phyloP scores from a whole-genome alignment of 1,140 invertebrate genomes.

The Lutraria rhynchaena region DNA sequence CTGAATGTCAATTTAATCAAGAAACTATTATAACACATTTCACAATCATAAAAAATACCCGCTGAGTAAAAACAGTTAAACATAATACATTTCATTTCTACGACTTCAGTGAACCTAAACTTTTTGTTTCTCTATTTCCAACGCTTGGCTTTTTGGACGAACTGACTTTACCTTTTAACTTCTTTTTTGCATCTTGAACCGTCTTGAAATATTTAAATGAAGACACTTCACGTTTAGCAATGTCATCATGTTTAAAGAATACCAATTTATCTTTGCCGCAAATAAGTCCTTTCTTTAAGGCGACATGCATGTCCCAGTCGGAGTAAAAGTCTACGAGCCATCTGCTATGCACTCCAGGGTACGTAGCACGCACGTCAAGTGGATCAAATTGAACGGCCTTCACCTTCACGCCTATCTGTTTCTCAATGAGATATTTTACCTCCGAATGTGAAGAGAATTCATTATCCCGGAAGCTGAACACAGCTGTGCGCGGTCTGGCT shows the following conservation, averaged over 20 bases:
- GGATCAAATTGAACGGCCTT: conserved; percentile 48
- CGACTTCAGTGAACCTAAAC: no score
- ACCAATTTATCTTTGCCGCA: conserved; percentile 43
- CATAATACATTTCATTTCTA: no score
- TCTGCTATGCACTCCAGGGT: conserved; percentile 29
- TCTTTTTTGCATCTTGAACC: conserved; percentile 31
- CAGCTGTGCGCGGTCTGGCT: conserved; percentile 27
- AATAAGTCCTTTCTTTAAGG: conserved; percentile 39
- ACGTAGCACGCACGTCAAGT: conserved; percentile 10
- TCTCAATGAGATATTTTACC: conserved; percentile 52
- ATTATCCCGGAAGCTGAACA: conserved; percentile 59
- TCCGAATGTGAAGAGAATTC: conserved; percentile 46
- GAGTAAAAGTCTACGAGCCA: conserved; percentile 45
- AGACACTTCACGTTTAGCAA: conserved; percentile 31
- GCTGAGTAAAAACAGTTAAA: no score
- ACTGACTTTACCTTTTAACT: conserved; percentile 10
- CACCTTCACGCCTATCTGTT: conserved; percentile 30
- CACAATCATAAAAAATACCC: no score
- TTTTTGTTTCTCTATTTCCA: no score
- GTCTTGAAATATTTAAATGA: conserved; percentile 38
- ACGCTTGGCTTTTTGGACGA: not conserved
- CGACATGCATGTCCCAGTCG: conserved; percentile 14
- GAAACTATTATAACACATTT: no score
- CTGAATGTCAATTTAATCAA: no score
- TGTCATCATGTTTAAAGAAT: conserved; percentile 44